phyloP scores from a whole-genome alignment of 2,113 vertebrate genomes.

The Colinus virginianus region DNA sequence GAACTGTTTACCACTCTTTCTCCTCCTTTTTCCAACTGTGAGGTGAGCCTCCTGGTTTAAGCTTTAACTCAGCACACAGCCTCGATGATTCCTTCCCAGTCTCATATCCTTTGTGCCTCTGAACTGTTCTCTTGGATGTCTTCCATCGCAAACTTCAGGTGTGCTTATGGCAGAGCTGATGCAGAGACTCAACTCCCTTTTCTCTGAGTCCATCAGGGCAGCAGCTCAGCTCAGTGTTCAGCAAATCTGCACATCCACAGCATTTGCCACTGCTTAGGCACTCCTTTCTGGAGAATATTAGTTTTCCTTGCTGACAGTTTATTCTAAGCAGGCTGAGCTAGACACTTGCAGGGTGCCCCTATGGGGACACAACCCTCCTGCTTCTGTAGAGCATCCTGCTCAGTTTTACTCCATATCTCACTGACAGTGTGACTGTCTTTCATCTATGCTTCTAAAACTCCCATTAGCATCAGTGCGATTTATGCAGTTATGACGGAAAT shows the following conservation, averaged over 20 bases:
- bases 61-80: background rate
- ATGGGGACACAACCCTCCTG: background rate
- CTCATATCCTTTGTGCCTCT: background rate
- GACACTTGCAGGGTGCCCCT: background rate
- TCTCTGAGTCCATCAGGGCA: background rate
- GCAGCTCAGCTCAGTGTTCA: background rate
- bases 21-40: background rate
- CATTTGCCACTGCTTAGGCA: background rate
- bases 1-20: background rate
- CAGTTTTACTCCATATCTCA: background rate
- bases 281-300: background rate
- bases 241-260: background rate
- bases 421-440: background rate
- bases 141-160: background rate
- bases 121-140: too few relatives aligned
- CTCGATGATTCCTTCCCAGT: background rate
- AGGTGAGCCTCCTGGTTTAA: background rate
- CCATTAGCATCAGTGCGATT: background rate
- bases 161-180: accelerated
- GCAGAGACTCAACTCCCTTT: background rate
- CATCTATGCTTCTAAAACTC: background rate
- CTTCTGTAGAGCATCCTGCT: background rate
- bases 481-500: slow-evolving; percentile 8
- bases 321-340: background rate
- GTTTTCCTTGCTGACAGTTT: background rate